phyloP scores from a whole-genome alignment of 2,113 vertebrate genomes.

The Cyprinodon variegatus region DNA sequence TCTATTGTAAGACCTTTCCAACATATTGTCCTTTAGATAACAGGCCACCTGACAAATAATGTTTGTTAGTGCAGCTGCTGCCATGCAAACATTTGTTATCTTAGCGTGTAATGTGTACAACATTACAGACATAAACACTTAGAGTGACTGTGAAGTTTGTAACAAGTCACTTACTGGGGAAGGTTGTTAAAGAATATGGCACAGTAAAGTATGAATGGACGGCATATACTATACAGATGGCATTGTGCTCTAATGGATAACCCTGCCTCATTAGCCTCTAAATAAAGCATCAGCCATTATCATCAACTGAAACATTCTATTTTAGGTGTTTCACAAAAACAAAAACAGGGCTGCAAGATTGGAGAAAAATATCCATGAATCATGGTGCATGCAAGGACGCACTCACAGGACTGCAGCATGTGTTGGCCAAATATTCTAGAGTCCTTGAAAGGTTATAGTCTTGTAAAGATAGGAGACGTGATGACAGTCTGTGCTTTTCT shows the following conservation, averaged over 20 bases:
- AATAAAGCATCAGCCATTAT: conserved; percentile 11
- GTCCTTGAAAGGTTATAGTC: background rate
- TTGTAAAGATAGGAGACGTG: background rate
- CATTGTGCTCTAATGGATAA: conserved; percentile 33
- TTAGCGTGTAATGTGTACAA: background rate
- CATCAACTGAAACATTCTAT: background rate
- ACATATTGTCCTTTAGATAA: too few species aligned
- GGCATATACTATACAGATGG: conserved; percentile 14
- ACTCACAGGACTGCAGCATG: conserved; percentile 1
- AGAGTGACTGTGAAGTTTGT: conserved; percentile 48
- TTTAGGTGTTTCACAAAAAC: background rate
- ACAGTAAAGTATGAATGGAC: conserved; percentile 34
- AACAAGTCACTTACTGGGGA: conserved; percentile 17
- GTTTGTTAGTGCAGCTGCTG: background rate
- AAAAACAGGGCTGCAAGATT: conserved; percentile 6
- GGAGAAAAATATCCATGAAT: conserved; percentile 31
- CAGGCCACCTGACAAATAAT: background rate
- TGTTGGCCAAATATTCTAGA: background rate
- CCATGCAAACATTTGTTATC: background rate
- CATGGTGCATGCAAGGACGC: conserved; percentile 17
- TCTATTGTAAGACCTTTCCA: conserved; percentile 1
- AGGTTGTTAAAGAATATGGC: conserved; percentile 42
- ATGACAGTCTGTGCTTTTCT: background rate
- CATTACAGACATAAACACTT: conserved; percentile 4
- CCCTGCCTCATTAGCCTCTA: conserved; percentile 32